These are phyloP conservation scores for Habrosyne pyritoides DNA, from an alignment of 2,888 invertebrate genomes.

Conservation along the genomic window DNA sequence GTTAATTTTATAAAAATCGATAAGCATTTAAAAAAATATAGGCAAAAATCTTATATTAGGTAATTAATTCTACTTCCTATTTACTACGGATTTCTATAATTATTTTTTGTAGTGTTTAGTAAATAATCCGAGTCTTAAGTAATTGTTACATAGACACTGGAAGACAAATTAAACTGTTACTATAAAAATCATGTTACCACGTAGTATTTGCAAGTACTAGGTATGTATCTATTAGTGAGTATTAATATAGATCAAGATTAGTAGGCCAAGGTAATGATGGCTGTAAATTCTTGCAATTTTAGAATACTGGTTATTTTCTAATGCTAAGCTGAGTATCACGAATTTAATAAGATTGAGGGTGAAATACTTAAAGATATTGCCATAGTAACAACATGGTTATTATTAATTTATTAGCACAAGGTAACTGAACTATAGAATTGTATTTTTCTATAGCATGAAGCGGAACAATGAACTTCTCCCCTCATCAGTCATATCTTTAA, in stretches of 20 bases:
- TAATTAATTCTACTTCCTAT: too few relatives aligned
- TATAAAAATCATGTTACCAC: not conserved
- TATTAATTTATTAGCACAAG: not conserved
- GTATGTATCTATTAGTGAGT: not conserved
- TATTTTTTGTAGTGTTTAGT: too few relatives aligned
- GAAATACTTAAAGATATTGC: too few relatives aligned
- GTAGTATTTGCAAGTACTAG: not conserved
- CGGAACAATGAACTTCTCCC: constrained; percentile 15
- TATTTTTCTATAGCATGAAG: constrained; percentile 12
- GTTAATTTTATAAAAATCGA: too few relatives aligned
- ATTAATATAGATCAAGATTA: constrained; percentile 1
- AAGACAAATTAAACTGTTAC: not conserved
- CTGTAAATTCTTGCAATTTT: not conserved
- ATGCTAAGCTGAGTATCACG: not conserved
- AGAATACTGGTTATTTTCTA: not conserved
- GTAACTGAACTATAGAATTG: not conserved
- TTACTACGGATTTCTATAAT: too few relatives aligned
- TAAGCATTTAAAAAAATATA: too few relatives aligned
- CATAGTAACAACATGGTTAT: not conserved
- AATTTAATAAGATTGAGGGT: constrained; percentile 3
- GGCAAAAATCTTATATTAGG: too few relatives aligned
- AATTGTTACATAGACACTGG: not conserved
- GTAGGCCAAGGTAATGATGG: constrained; percentile 6
- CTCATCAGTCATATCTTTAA: constrained; percentile 6
- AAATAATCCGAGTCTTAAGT: too few relatives aligned